These are phyloP conservation scores for Propithecus perrieri DNA, from an alignment of 2,797 vertebrate genomes.

Conservation along the genomic window DNA sequence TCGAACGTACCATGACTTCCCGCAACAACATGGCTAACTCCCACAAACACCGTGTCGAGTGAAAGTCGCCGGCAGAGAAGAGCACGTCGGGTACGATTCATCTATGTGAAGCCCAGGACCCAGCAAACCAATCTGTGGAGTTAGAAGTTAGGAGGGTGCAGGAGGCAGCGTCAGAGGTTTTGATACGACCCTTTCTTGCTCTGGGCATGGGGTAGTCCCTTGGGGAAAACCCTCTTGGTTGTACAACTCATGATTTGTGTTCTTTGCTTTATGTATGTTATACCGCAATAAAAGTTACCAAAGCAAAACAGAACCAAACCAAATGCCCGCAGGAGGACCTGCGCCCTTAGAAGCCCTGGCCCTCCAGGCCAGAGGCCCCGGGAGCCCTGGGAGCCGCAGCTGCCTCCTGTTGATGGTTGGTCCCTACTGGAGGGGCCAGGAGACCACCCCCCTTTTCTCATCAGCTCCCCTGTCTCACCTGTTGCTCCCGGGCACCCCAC, in stretches of 20 bases:
- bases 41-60: too few species aligned
- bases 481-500: neutral
- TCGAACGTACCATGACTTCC: rapidly evolving
- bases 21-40: neutral
- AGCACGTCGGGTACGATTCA: rapidly evolving
- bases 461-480: neutral
- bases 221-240: neutral
- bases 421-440: neutral
- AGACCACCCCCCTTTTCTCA: neutral
- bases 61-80: neutral
- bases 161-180: neutral
- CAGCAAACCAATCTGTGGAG: neutral
- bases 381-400: too few species aligned
- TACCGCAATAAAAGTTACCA: neutral
- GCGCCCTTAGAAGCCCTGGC: neutral
- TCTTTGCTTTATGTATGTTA: neutral
- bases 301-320: neutral
- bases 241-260: neutral
- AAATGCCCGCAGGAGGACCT: neutral
- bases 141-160: neutral
- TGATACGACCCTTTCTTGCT: neutral
- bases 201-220: neutral
- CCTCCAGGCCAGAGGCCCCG: neutral
- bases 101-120: neutral
- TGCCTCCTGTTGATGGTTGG: neutral